These are phyloP conservation scores for Ophioderma brevispina DNA, from an alignment of 35 echinoderm and acorn worm species.

Conservation along the genomic window DNA sequence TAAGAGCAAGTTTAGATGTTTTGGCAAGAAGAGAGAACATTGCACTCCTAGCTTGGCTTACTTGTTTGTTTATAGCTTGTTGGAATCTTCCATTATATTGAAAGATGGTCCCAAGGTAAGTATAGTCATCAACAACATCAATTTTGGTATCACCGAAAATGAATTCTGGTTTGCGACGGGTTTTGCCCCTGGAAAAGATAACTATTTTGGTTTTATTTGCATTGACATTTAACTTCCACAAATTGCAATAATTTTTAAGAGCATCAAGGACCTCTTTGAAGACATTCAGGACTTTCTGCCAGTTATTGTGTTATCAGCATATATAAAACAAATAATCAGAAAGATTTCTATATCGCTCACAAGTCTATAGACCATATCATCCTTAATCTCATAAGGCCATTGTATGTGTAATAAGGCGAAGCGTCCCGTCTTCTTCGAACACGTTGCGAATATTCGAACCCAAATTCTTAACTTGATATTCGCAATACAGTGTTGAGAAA, in stretches of 20 bases:
- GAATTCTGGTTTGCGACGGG: not conserved
- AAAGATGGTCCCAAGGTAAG: not conserved
- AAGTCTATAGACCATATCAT: too few species aligned
- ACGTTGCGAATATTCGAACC: too few species aligned
- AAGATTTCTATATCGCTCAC: too few species aligned
- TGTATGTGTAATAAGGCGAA: too few species aligned
- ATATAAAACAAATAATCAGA: too few species aligned
- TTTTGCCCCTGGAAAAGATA: slow-evolving; percentile 37
- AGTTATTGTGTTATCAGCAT: slow-evolving; percentile 23
- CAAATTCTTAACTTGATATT: too few species aligned
- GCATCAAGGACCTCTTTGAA: slow-evolving; percentile 17
- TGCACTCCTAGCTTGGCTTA: too few species aligned
- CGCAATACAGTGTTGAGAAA: too few species aligned
- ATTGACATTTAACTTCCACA: not conserved
- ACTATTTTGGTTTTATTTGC: slow-evolving; percentile 15
- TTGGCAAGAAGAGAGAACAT: too few species aligned
- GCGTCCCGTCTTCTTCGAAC: too few species aligned
- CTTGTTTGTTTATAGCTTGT: not conserved
- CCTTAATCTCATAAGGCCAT: too few species aligned
- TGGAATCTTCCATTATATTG: not conserved
- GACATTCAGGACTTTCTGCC: not conserved
- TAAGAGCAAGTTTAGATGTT: too few species aligned
- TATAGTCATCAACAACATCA: slow-evolving; percentile 24
- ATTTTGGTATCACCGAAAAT: not conserved
- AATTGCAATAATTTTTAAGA: not conserved